Conservation (phyloP, 2,888 invertebrate genomes). For the Callimorpha dominula region DNA sequence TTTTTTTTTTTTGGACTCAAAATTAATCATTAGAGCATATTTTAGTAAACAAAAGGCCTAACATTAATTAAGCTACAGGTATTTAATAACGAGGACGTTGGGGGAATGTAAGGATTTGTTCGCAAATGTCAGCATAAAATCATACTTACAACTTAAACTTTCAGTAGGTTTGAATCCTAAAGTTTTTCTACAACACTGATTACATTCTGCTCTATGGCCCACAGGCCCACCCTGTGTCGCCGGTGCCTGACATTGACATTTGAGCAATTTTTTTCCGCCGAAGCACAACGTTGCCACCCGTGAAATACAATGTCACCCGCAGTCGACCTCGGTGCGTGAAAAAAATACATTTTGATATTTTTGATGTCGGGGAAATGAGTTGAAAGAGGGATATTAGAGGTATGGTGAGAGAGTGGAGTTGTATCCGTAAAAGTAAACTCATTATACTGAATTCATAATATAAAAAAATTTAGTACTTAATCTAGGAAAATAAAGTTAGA, state of each 20-base stretch:
- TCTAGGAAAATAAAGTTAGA: no score
- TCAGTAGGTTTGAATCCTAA: neutral
- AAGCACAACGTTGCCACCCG: constrained; percentile 55
- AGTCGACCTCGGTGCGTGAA: constrained; percentile 7
- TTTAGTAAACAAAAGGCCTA: no score
- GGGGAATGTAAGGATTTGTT: no score
- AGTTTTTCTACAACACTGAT: neutral
- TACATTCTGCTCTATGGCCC: constrained; percentile 45
- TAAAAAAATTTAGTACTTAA: no score
- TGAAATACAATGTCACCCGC: constrained; percentile 54
- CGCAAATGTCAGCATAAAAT: neutral
- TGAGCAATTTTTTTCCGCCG: constrained; percentile 70
- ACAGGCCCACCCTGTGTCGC: constrained; percentile 36
- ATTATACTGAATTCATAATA: no score
- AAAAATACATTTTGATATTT: constrained; percentile 15
- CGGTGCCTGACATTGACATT: constrained; percentile 65
- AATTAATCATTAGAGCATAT: no score
- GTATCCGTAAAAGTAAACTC: no score
- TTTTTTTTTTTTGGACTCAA: no score
- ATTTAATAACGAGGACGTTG: no score
- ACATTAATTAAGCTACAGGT: no score
- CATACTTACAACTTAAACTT: neutral
- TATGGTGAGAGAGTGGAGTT: neutral
- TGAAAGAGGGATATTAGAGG: neutral
- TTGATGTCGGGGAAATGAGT: neutral